phyloP scores from a whole-genome alignment of 2,113 vertebrate species.

The Hipposideros armiger region DNA sequence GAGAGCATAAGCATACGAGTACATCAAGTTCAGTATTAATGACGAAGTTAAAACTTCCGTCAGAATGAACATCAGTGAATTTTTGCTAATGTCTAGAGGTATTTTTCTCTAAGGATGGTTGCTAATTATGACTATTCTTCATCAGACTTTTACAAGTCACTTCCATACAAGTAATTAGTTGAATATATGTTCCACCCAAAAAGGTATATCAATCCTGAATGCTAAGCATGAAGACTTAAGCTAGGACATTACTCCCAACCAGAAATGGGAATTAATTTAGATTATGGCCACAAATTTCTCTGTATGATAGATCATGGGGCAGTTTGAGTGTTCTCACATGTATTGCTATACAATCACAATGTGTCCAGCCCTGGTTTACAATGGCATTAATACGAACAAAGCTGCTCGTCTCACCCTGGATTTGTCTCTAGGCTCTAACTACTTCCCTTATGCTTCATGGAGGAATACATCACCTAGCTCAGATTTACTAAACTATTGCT shows the following conservation, averaged over 20 bases:
- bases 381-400: conserved; percentile 10
- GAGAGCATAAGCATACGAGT: background rate
- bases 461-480: conserved; percentile 6
- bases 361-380: background rate
- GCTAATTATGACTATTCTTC: background rate
- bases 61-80: background rate
- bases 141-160: conserved; percentile 18
- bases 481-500: conserved; percentile 53
- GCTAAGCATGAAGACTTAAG: conserved; percentile 38
- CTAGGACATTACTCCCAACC: background rate
- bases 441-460: conserved; percentile 35
- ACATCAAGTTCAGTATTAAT: background rate
- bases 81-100: conserved; percentile 18
- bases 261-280: background rate
- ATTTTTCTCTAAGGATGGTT: background rate
- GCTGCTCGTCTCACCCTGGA: conserved; percentile 1
- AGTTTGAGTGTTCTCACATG: background rate
- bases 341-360: conserved; percentile 23
- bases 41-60: background rate
- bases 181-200: background rate
- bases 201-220: conserved; percentile 34
- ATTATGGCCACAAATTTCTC: background rate
- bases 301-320: background rate
- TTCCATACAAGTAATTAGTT: background rate
- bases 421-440: conserved; percentile 24